Evolutionary conservation across 2,888 invertebrate species (phyloP), one percentile per base, ranked within the genome.

Genomic region (Auanema freiburgensis): DNA sequence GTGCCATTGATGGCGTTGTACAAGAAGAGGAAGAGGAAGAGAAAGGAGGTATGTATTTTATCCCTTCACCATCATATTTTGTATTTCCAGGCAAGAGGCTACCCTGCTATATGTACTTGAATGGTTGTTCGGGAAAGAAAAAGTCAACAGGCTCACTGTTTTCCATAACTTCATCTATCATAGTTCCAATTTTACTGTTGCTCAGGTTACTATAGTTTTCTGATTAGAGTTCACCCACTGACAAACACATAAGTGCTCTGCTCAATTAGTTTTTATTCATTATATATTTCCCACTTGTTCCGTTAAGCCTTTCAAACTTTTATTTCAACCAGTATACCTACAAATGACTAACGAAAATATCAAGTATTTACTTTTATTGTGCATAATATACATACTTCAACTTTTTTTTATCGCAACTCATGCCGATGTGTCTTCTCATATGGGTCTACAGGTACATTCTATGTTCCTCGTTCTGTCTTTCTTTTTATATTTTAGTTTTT

Each of bases 101-200:
- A 50, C 81, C 81, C 6, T 81, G 81, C 57, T 76, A 81, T 65
- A 81, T 81, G 81, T 81, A 81, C 60, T 63, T 81, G 62, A 81
- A 81, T 59, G 80, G 80, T 5, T 81, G 80, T 61, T 77, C 77
- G n/a, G 63, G 71, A 18, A 78, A 72, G 51, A 51, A 55, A 12
- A 42, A 18, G 21, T 44, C 46, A 14, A 46, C 54, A 3, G 8
- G 4, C 10, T 21, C 46, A 16, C 3, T 21, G 3, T 18, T 18
- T 5, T 21, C 46, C 3, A 21, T 46, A 3, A 46, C 21, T 18
- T 16, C 21, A 16, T 21, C 21, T 6, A 21, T 21, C 46, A 24
- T 46, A n/a, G 10, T 60, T 21, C 16, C 46, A 6, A 18, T 44
- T 10, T 44, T 44, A 43, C 33, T 59, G n/a, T 16, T 59, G 11